These are phyloP conservation scores for Dolomedes plantarius DNA, from an alignment of 2,888 invertebrate species.

Conservation along the genomic window DNA sequence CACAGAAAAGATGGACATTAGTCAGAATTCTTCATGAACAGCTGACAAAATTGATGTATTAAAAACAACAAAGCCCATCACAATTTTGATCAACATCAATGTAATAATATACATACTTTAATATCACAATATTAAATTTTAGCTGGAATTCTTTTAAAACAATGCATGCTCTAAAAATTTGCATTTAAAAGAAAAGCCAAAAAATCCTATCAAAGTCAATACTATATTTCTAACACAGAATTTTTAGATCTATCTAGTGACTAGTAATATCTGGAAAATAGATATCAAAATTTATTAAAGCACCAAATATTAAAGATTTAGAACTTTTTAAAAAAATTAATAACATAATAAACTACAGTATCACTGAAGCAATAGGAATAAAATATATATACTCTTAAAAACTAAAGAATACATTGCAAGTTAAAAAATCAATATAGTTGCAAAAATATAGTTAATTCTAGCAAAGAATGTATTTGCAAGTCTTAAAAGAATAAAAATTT, in stretches of 20 bases:
- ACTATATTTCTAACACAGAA: constrained; percentile 16
- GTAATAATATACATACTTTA: constrained; percentile 15
- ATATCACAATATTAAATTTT: constrained; percentile 56
- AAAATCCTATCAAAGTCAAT: background rate
- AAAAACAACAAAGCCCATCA: constrained; percentile 23
- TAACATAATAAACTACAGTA: background rate
- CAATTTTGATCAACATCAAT: constrained; percentile 33
- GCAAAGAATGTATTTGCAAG: too few species aligned
- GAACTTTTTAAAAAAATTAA: background rate
- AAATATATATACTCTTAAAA: background rate
- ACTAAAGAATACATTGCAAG: too few species aligned
- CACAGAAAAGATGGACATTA: constrained; percentile 62
- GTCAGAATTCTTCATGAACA: constrained; percentile 38
- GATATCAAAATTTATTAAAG: constrained; percentile 7
- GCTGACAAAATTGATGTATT: constrained; percentile 4
- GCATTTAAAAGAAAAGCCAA: constrained; percentile 22
- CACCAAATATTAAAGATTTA: constrained; percentile 8
- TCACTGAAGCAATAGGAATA: constrained; percentile 8
- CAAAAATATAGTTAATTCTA: too few species aligned
- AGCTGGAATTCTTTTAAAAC: constrained; percentile 35
- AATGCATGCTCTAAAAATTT: constrained; percentile 19
- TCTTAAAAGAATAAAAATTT: too few species aligned
- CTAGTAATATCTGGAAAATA: constrained; percentile 21
- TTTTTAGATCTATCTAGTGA: constrained; percentile 17
- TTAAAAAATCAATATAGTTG: background rate